A percentile compares a stretch with the other conserved stretches of the same genome.
phyloP scores from a whole-genome alignment of 2,888 invertebrate species.

The Torymus auratus region DNA sequence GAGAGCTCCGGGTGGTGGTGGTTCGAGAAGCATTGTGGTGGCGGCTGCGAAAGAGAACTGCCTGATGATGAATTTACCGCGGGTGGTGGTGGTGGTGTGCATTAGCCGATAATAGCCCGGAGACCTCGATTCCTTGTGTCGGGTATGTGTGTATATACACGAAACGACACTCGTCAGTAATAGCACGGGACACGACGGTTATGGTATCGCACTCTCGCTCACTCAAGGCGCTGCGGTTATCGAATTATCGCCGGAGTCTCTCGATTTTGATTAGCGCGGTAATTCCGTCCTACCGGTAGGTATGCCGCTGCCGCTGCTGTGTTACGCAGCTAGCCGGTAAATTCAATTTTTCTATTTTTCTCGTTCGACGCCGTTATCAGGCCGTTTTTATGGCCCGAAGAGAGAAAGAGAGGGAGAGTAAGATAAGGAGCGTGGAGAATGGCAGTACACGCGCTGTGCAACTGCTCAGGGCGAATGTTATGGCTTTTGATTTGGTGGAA shows the following conservation, averaged over 20 bases:
- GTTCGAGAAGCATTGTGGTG: no score
- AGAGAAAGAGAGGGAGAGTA: no score
- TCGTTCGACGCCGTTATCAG: not conserved
- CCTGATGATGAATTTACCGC: no score
- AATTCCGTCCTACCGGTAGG: slow-evolving; percentile 10
- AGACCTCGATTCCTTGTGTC: not conserved
- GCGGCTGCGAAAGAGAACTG: not conserved
- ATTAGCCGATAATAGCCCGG: slow-evolving; percentile 25
- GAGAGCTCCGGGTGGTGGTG: no score
- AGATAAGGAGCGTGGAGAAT: not conserved
- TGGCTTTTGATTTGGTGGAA: no score
- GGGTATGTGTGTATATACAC: not conserved
- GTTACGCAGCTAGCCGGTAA: not conserved
- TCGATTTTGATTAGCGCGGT: slow-evolving; percentile 32
- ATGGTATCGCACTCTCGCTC: slow-evolving; percentile 31
- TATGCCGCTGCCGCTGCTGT: not conserved
- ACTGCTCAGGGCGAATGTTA: no score
- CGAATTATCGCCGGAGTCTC: slow-evolving; percentile 48
- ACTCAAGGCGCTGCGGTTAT: slow-evolving; percentile 42
- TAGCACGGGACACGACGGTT: slow-evolving; percentile 9
- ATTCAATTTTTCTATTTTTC: slow-evolving; percentile 24
- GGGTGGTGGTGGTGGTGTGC: not conserved
- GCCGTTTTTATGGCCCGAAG: not conserved
- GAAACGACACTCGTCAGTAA: not conserved
- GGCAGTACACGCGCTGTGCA: no score